phyloP scores from a whole-genome alignment of 2,888 invertebrate genomes.

The Chalcosyrphus nemorum region DNA sequence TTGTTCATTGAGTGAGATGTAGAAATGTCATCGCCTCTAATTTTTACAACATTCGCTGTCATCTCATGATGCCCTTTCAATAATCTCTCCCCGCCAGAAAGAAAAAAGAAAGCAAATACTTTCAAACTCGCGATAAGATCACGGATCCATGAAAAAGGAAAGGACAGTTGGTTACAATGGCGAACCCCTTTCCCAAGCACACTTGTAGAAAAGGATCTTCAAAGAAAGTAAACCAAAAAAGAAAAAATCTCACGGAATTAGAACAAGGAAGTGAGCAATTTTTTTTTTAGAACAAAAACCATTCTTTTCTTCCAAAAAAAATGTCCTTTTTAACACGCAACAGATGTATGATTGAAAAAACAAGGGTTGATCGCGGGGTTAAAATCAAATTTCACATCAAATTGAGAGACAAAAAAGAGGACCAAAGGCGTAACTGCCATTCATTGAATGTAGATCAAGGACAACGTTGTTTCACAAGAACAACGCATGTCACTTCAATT shows the following conservation, averaged over 20 bases:
- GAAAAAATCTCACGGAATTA: constrained; percentile 24
- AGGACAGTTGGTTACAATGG: constrained; percentile 25
- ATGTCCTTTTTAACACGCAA: constrained; percentile 10
- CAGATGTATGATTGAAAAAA: neutral
- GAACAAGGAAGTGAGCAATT: constrained; percentile 35
- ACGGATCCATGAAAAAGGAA: constrained; percentile 10
- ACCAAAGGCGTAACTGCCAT: constrained; percentile 24
- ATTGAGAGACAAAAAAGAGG: constrained; percentile 7
- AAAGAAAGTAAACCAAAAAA: too few species aligned
- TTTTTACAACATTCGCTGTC: neutral
- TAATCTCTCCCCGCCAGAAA: neutral
- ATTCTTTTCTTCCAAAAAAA: constrained; percentile 35
- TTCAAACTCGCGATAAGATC: constrained; percentile 42
- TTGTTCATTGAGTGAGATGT: too few species aligned
- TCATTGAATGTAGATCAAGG: too few species aligned
- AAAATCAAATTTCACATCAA: constrained; percentile 31
- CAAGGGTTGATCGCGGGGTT: constrained; percentile 44
- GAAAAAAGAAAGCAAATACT: too few species aligned
- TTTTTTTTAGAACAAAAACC: constrained; percentile 32
- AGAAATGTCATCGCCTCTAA: too few species aligned
- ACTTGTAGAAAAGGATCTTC: constrained; percentile 13
- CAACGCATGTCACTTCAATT: constrained; percentile 23
- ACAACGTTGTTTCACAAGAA: neutral
- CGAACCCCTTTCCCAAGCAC: constrained; percentile 16
- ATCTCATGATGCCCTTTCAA: neutral